A percentile compares a stretch with the other conserved stretches of the same genome.
These are phyloP conservation scores for Myodes glareolus DNA, from an alignment of 2,113 vertebrate species.

Conservation along the genomic window DNA sequence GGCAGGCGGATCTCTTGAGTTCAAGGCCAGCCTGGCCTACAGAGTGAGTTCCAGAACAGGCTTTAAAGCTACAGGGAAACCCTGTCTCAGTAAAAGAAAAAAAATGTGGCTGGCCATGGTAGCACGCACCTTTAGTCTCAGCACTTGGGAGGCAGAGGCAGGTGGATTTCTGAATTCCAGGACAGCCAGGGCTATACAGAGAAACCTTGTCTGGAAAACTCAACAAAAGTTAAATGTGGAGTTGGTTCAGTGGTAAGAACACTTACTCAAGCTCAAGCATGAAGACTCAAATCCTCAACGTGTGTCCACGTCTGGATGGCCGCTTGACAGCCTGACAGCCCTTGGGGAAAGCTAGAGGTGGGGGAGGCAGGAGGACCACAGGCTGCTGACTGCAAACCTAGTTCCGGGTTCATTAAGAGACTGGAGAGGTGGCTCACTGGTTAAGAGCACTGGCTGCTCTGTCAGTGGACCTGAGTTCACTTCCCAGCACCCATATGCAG, in stretches of 20 bases:
- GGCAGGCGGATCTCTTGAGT: background rate
- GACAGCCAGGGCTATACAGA: background rate
- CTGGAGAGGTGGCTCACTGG: background rate
- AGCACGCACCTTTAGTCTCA: background rate
- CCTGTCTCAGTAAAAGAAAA: background rate
- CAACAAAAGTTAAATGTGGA: background rate
- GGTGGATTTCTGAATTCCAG: background rate
- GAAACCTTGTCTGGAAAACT: background rate
- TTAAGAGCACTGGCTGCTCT: too few relatives aligned
- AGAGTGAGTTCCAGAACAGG: background rate
- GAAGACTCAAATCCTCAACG: background rate
- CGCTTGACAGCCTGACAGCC: too few relatives aligned
- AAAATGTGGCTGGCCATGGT: background rate
- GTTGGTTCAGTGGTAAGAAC: background rate
- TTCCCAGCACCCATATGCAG: background rate
- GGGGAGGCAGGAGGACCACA: background rate
- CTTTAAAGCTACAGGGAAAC: background rate
- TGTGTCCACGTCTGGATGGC: background rate
- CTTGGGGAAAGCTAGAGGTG: background rate
- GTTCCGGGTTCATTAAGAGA: background rate
- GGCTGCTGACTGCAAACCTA: background rate
- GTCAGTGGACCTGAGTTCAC: background rate
- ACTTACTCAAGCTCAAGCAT: background rate
- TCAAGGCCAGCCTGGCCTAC: background rate
- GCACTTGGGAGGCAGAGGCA: background rate